These are phyloP conservation scores for Gopherus evgoodei DNA, from an alignment of 2,113 vertebrate genomes.

Conservation along the genomic window DNA sequence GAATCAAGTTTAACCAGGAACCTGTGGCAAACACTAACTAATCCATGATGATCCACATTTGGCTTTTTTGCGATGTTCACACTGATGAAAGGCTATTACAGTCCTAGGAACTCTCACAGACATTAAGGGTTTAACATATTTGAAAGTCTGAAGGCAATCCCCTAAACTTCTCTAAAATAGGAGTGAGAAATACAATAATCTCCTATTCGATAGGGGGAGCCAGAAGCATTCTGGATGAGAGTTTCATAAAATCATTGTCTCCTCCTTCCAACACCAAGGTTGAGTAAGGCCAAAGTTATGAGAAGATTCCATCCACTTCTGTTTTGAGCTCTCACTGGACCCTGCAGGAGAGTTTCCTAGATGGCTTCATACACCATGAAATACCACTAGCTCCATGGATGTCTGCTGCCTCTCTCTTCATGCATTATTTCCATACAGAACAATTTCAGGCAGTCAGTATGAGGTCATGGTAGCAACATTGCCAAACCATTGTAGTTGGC, in stretches of 20 bases:
- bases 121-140: no score
- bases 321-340: background rate
- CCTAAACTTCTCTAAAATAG: background rate
- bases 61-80: background rate
- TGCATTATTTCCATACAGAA: background rate
- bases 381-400: background rate
- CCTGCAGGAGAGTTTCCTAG: background rate
- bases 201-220: background rate
- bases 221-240: background rate
- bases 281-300: background rate
- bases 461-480: background rate
- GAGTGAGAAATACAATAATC: background rate
- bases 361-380: background rate
- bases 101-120: background rate
- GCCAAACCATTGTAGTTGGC: background rate
- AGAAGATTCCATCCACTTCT: background rate
- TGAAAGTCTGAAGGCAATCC: background rate
- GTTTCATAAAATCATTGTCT: background rate
- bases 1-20: slow-evolving; percentile 5
- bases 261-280: background rate
- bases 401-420: background rate
- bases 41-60: background rate
- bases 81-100: background rate
- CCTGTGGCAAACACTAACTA: background rate
- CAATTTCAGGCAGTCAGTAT: background rate